Evolutionary conservation across 2,888 invertebrate species (phyloP).

Genomic region (Litoditis marina): DNA sequence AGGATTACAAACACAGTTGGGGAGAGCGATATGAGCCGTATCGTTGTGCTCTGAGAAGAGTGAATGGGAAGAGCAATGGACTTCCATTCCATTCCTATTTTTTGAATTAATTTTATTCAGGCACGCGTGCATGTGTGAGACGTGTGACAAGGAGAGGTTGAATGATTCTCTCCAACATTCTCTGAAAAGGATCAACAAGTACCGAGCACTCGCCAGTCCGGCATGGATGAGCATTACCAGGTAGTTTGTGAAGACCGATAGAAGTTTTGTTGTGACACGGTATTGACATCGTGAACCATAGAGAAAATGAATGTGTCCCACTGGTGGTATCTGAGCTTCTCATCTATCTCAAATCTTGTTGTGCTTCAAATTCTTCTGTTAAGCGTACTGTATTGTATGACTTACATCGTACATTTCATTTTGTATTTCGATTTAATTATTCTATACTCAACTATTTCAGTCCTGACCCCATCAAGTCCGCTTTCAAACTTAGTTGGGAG

Average conservation of each 20-base stretch:
- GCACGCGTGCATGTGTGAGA: slow-evolving; percentile 44
- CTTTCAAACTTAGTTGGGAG: slow-evolving; percentile 67
- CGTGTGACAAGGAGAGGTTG: slow-evolving; percentile 46
- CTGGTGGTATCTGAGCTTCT: not conserved
- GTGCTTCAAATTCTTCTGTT: not conserved
- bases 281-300: not conserved
- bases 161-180: slow-evolving; percentile 67
- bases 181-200: slow-evolving; percentile 64
- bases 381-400: not conserved
- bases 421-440: not conserved
- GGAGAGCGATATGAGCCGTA: not conserved
- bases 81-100: no score
- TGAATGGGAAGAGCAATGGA: no score
- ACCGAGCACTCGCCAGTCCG: slow-evolving; percentile 67
- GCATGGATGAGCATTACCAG: slow-evolving; percentile 68
- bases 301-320: not conserved
- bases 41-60: no score
- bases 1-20: no score
- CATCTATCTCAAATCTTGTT: not conserved
- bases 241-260: slow-evolving; percentile 9
- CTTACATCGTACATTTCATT: no score
- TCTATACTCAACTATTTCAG: no score
- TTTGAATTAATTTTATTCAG: slow-evolving; percentile 17
- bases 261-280: not conserved
- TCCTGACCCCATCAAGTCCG: slow-evolving; percentile 66